Base-by-base conservation (phyloP, 2,888 invertebrate genomes). In the Eurois occulta region DNA sequence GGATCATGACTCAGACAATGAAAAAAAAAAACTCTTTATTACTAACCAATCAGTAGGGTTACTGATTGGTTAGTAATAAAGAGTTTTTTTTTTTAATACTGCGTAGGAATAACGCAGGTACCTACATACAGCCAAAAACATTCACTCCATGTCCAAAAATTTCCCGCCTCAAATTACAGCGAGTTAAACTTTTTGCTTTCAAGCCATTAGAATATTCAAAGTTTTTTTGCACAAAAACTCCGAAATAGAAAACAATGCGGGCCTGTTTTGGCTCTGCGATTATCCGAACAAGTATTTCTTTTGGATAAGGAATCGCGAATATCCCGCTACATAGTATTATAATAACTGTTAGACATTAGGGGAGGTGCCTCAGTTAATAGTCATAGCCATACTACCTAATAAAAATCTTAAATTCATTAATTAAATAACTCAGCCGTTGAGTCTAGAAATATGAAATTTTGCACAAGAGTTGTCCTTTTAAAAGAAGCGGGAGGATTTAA, bases 241-340 rank as follows among this genome's bases (percentile, higher is more conserved):
- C 76, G 66, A 84, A 86, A 86, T 81, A 88, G 88, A 86, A 68
- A 85, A 88, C 85, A 84, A 88, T 89, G 80, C 69, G 76, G 48
- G 74, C n/a, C 83, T 43, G 69, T 83, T 87, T 85, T 85, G 87
- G 87, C 48, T 65, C 66, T 81, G 83, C 81, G 77, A 89, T 89
- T 88, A 89, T 88, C 88, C 52, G 77, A 69, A 84, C 81, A 72
- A 82, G 84, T 84, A 86, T 89, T 89, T 87, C 78, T 81, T 82
- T 83, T 84, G 82, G 72, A 77, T 78, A 86, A 86, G 86, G 89
- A 80, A 80, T 84, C 75, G 80, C 78, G 78, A 85, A 84, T 81
- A 81, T 85, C 78, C 87, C 86, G 89, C 90, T 87, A 87, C 87
- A 88, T 86, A 86, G 80, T 81, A 82, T 80, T 75, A 78, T 86